Conservation (phyloP, 2,113 vertebrate species). For the Equus quagga region DNA sequence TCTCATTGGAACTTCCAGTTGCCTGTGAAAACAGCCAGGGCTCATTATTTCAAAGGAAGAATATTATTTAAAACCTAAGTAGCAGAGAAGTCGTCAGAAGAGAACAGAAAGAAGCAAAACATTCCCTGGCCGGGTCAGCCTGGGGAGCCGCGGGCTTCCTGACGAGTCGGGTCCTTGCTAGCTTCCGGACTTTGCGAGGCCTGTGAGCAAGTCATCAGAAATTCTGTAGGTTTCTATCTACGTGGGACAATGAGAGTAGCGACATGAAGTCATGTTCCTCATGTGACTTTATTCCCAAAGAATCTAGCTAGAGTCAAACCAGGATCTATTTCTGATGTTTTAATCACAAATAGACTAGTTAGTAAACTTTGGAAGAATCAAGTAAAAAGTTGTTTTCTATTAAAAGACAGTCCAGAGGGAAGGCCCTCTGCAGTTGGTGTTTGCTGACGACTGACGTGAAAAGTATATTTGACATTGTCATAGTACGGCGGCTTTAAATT, state of each 20-base stretch:
- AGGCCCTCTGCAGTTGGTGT: no score
- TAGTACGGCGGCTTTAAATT: background rate
- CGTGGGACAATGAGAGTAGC: rapidly evolving
- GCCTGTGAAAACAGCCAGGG: background rate
- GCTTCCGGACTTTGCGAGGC: background rate
- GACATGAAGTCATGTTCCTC: rapidly evolving
- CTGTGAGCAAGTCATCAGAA: rapidly evolving
- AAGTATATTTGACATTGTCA: background rate
- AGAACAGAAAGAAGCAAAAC: background rate
- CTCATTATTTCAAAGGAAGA: background rate
- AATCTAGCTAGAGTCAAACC: background rate
- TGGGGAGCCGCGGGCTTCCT: background rate
- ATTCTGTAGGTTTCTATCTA: rapidly evolving
- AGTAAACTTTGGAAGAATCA: background rate
- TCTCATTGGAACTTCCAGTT: background rate
- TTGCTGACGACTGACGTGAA: background rate
- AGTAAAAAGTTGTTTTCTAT: background rate
- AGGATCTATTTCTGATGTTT: background rate
- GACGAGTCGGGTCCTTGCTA: rapidly evolving
- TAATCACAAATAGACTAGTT: background rate
- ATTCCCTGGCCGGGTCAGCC: rapidly evolving
- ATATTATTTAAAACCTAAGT: background rate
- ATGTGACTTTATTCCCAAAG: rapidly evolving
- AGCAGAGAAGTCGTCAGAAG: background rate
- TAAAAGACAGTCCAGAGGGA: background rate